A percentile compares a stretch with the other conserved stretches of the same genome.
Conservation (phyloP, 2,888 invertebrate species). For the Tortricodes alternella region DNA sequence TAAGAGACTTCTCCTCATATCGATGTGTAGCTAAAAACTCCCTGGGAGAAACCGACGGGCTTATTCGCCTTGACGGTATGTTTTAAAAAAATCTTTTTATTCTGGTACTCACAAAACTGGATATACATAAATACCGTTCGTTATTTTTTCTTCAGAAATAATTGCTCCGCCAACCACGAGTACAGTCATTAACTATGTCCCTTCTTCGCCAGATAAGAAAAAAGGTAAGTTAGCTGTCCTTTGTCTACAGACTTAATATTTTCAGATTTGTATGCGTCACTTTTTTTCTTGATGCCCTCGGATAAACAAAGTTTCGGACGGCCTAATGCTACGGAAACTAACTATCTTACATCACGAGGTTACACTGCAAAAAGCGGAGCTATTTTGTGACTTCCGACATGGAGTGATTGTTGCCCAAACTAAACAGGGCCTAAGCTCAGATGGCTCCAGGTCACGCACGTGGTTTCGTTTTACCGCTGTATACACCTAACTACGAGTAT, state of each 20-base stretch:
- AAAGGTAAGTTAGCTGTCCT: too few species aligned
- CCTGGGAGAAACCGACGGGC: constrained; percentile 93
- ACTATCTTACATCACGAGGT: constrained; percentile 16
- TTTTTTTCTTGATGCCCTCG: not conserved
- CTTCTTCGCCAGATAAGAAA: constrained; percentile 84
- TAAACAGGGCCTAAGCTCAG: constrained; percentile 11
- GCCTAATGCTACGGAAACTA: constrained; percentile 9
- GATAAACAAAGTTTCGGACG: not conserved
- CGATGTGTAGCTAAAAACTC: constrained; percentile 96
- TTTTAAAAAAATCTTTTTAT: constrained; percentile 36
- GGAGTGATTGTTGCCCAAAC: constrained; percentile 29
- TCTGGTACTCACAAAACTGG: not conserved
- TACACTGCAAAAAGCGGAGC: constrained; percentile 18
- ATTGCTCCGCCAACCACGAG: constrained; percentile 91
- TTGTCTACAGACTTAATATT: not conserved
- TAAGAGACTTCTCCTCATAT: constrained; percentile 93
- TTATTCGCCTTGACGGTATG: constrained; percentile 94
- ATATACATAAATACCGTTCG: too few species aligned
- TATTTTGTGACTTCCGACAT: constrained; percentile 26
- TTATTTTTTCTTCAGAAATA: constrained; percentile 86
- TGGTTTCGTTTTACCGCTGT: too few species aligned
- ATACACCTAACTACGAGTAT: too few species aligned
- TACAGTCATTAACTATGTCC: constrained; percentile 79
- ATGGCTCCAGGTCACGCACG: constrained; percentile 24
- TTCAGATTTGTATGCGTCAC: not conserved